Conservation (phyloP, 1,140 invertebrate species). For the Lepidostoma basale region DNA sequence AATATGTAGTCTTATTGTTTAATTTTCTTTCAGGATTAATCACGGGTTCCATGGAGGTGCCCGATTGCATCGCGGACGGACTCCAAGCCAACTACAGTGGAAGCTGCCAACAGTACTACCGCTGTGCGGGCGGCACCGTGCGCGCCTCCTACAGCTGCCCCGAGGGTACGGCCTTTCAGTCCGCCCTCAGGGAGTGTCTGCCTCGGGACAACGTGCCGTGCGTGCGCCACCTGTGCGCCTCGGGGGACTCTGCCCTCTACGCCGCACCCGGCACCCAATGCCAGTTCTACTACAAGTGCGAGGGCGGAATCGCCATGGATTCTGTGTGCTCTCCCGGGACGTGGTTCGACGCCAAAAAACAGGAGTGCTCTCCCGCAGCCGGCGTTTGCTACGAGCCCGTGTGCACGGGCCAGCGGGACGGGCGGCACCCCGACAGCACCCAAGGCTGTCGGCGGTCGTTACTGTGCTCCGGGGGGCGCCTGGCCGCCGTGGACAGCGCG, state of each 20-base stretch:
- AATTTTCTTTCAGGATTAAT: no score
- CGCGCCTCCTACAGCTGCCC: conserved; percentile 51
- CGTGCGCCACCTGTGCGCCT: conserved; percentile 51
- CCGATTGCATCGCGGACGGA: conserved; percentile 33
- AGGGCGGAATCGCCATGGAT: conserved; percentile 52
- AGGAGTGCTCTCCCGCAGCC: conserved; percentile 42
- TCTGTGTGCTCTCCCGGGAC: conserved; percentile 51
- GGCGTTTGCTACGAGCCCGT: conserved; percentile 53
- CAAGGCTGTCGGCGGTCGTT: conserved; percentile 50
- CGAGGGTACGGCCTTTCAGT: conserved; percentile 52
- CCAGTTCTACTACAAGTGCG: conserved; percentile 63
- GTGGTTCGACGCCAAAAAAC: conserved; percentile 47
- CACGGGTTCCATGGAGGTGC: no score
- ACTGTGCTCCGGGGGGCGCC: conserved; percentile 48
- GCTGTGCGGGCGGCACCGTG: conserved; percentile 34
- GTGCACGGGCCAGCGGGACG: conserved; percentile 52
- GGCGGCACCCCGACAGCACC: conserved; percentile 50
- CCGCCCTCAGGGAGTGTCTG: conserved; percentile 53
- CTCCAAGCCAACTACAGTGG: conserved; percentile 32
- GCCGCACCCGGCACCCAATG: conserved; percentile 55
- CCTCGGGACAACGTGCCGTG: conserved; percentile 50
- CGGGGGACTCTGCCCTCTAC: conserved; percentile 51
- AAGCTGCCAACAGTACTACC: conserved; percentile 33
- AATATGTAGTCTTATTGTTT: no score
- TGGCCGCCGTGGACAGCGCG: conserved; percentile 44